Conservation (phyloP, 2,113 vertebrate genomes). For the Takifugu flavidus region DNA sequence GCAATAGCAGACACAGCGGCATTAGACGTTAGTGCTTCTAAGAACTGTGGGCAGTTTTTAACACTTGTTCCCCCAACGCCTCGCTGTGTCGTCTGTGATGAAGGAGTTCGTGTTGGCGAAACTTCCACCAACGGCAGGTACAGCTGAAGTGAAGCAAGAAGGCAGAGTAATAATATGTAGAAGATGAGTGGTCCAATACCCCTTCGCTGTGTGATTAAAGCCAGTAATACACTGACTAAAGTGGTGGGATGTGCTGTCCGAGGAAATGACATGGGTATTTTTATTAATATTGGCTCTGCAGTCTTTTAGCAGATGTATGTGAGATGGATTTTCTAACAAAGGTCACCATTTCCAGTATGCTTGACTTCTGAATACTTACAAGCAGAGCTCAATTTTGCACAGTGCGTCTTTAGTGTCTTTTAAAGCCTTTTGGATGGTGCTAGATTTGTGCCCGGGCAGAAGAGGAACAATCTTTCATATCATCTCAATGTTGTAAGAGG, state of each 20-base stretch:
- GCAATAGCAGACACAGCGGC: too few relatives aligned
- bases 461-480: background rate
- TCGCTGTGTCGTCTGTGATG: too few relatives aligned
- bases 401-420: background rate
- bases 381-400: background rate
- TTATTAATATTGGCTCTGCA: too few relatives aligned
- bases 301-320: background rate
- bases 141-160: too few relatives aligned
- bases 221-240: constrained; percentile 48
- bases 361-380: background rate
- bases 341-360: background rate
- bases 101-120: too few relatives aligned
- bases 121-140: too few relatives aligned
- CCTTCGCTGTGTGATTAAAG: constrained; percentile 40
- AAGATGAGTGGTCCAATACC: background rate
- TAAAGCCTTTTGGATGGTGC: background rate
- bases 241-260: constrained; percentile 17
- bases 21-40: too few relatives aligned
- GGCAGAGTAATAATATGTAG: too few relatives aligned
- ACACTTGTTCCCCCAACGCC: too few relatives aligned
- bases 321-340: background rate
- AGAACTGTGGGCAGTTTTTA: too few relatives aligned
- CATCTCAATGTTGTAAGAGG: background rate
- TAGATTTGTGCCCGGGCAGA: background rate
- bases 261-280: constrained; percentile 24